A percentile compares a stretch with the other conserved stretches of the same genome.
These are phyloP conservation scores for Sphinx pinastri DNA, from an alignment of 2,888 invertebrate genomes.

Conservation along the genomic window DNA sequence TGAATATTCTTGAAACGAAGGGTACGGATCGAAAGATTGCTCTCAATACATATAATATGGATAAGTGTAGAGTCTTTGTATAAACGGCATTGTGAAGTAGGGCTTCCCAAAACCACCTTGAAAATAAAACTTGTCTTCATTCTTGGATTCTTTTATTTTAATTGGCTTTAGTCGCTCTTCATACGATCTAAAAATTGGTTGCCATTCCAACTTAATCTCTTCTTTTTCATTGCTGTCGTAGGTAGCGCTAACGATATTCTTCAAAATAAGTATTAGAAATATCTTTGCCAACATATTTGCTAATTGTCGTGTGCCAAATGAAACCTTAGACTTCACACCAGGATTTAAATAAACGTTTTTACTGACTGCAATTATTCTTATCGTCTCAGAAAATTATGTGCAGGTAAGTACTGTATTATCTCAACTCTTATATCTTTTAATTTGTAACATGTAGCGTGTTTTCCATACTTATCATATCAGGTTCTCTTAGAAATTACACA, in stretches of 20 bases:
- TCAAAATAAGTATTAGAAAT: conserved; percentile 33
- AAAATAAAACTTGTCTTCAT: conserved; percentile 52
- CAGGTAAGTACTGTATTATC: conserved; percentile 35
- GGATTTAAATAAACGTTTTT: conserved; percentile 13
- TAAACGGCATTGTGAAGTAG: conserved; percentile 42
- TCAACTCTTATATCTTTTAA: conserved; percentile 31
- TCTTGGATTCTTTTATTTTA: conserved; percentile 49
- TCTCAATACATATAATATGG: conserved; percentile 53
- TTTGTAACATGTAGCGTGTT: conserved; percentile 20
- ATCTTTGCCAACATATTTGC: conserved; percentile 35
- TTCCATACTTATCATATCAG: background rate
- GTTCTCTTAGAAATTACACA: background rate
- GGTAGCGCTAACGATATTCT: conserved; percentile 29
- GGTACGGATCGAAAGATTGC: conserved; percentile 43
- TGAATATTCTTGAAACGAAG: conserved; percentile 35
- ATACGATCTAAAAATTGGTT: conserved; percentile 44
- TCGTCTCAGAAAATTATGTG: conserved; percentile 39
- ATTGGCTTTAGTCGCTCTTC: conserved; percentile 52
- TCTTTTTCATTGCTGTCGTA: conserved; percentile 33
- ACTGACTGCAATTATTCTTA: conserved; percentile 46
- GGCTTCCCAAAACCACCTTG: conserved; percentile 43
- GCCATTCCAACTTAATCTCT: conserved; percentile 45
- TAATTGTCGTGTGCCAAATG: background rate
- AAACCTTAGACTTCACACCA: background rate
- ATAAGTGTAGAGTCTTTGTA: conserved; percentile 51